Evolutionary conservation across 1,140 invertebrate genomes (phyloP), one percentile per base, ranked within the genome.

Genomic region (Drosophila sechellia): DNA sequence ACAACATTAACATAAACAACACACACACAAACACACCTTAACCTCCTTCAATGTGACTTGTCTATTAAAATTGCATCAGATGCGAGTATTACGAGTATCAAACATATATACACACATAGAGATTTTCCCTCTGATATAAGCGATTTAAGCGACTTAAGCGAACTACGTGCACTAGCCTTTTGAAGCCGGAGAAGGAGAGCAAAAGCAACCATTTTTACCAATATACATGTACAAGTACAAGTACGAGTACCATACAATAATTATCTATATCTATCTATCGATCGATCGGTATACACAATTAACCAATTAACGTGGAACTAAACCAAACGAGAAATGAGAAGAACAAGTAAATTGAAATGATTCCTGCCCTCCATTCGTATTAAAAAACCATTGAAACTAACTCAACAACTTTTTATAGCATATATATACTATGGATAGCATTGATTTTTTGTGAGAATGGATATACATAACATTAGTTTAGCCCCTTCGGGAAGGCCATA

Each of bases 311-410:
- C 42, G 63, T 57, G 60, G 64, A 63, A 79, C 50, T 63, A 74
- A 75, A 79, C 56, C 73, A 77, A 76, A 79, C 64, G 54, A 74
- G 59, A 52, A 60, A 79, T 45, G 65, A 72, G 55, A 80, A 71
- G 76, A 87, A 75, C 84, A 89, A 89, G 84, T 89, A 83, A 83
- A 83, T 89, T 87, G 87, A 90, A 90, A 86, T 90, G 87, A 90
- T 90, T 90, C 87, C 87, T 90, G 87, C 87, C 86, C 87, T 90
- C 87, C 87, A 90, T 90, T 90, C 87, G 87, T 90, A 89, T 89
- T 86, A 89, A 87, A 87, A 89, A 39, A 89, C 76, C 76, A 89
- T 86, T 87, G 66, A 83, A 86, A 86, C 83, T 87, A 86, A 86
- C 83, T 83, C 83, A 86, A 81, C 53, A 74, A 74, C 81, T 89